These are phyloP conservation scores for Drosophila rubida DNA, from an alignment of 2,888 invertebrate genomes.

Conservation along the genomic window DNA sequence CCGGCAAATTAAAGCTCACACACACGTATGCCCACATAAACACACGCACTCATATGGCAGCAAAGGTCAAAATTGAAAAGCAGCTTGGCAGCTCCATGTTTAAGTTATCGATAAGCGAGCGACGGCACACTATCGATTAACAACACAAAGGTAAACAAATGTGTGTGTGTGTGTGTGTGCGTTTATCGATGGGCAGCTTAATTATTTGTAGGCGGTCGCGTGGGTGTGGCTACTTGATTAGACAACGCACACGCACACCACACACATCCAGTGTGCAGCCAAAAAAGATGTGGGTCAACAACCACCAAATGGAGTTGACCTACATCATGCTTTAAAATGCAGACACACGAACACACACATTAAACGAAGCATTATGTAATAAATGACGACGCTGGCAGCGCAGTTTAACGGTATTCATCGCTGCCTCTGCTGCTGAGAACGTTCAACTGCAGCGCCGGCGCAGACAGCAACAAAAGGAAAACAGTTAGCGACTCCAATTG, in stretches of 20 bases:
- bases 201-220: slow-evolving; percentile 29
- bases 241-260: slow-evolving; percentile 35
- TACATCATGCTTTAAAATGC: slow-evolving; percentile 74
- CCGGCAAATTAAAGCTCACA: slow-evolving; percentile 67
- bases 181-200: slow-evolving; percentile 7
- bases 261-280: slow-evolving; percentile 39
- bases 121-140: slow-evolving; percentile 29
- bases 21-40: background rate
- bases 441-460: slow-evolving; percentile 65
- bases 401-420: slow-evolving; percentile 66
- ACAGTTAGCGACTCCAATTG: slow-evolving; percentile 66
- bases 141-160: slow-evolving; percentile 6
- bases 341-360: slow-evolving; percentile 39
- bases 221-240: slow-evolving; percentile 48
- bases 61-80: slow-evolving; percentile 47
- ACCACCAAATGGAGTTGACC: slow-evolving; percentile 78
- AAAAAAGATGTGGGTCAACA: slow-evolving; percentile 75
- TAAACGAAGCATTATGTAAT: slow-evolving; percentile 62
- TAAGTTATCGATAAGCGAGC: slow-evolving; percentile 29
- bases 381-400: slow-evolving; percentile 46
- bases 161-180: slow-evolving; percentile 39
- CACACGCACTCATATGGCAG: background rate
- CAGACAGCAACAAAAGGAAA: slow-evolving; percentile 35
- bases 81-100: slow-evolving; percentile 28
- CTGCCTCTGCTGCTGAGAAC: slow-evolving; percentile 27